Percentiles rank a stretch among this genome's conserved stretches.
Conservation (phyloP, 2,113 vertebrate species). For the Mixornis gularis region DNA sequence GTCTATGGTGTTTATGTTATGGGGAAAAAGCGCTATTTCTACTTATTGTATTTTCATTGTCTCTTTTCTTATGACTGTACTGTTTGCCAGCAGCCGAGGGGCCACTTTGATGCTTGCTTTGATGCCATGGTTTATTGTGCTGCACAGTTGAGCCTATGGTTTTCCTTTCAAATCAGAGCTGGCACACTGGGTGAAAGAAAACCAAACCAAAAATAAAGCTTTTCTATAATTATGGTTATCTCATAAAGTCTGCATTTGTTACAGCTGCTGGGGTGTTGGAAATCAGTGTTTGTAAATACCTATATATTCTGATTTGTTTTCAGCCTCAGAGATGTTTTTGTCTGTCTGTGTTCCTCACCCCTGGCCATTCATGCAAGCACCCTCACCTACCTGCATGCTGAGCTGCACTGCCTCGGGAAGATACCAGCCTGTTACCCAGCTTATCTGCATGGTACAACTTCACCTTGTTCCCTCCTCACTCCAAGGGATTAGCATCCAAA, state of each 20-base stretch:
- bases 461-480: not conserved
- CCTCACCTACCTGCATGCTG: not conserved
- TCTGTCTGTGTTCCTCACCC: not conserved
- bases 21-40: constrained; percentile 21
- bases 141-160: not conserved
- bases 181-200: not conserved
- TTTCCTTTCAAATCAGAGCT: constrained; percentile 54
- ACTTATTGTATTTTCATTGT: constrained; percentile 46
- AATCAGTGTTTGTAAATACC: not conserved
- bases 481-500: not conserved
- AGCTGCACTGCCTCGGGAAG: not conserved
- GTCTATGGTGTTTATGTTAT: constrained; percentile 55
- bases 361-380: not conserved
- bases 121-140: constrained; percentile 40
- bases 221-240: constrained; percentile 40
- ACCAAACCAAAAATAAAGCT: constrained; percentile 40
- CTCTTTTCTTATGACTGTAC: constrained; percentile 27
- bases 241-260: constrained; percentile 39
- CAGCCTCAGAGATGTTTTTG: not conserved
- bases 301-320: constrained; percentile 30
- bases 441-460: not conserved
- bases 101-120: constrained; percentile 40
- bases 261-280: constrained; percentile 1
- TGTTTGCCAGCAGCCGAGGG: constrained; percentile 1
- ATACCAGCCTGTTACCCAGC: not conserved